phyloP scores from a whole-genome alignment of 1,140 invertebrate species.

The Brachionus paranguensis region DNA sequence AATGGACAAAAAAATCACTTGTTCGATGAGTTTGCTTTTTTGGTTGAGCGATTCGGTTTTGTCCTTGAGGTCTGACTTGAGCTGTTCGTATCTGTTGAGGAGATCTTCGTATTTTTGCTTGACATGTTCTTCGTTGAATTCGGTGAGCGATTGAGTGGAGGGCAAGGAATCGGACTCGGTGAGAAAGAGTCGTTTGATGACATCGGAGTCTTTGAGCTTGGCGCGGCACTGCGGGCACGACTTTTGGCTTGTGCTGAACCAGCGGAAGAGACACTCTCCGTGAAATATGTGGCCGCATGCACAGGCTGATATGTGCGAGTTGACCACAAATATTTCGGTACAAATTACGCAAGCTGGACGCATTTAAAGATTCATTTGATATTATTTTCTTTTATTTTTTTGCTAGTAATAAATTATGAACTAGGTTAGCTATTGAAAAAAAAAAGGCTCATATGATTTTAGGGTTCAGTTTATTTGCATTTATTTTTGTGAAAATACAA shows the following conservation, averaged over 20 bases:
- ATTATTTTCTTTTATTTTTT: neutral
- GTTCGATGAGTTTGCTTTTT: constrained; percentile 13
- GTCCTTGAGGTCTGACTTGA: neutral
- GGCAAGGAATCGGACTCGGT: neutral
- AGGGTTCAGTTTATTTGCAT: neutral
- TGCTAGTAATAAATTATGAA: neutral
- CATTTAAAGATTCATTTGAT: neutral
- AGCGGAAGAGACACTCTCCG: constrained; percentile 82
- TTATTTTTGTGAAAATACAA: neutral
- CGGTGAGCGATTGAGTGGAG: neutral
- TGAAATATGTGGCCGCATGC: constrained; percentile 89
- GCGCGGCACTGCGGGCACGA: constrained; percentile 30
- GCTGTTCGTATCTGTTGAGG: neutral
- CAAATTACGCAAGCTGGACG: constrained; percentile 36
- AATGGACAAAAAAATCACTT: neutral
- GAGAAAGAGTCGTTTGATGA: constrained; percentile 20
- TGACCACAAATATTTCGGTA: constrained; percentile 36
- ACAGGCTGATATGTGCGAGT: constrained; percentile 36
- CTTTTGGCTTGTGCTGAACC: constrained; percentile 60
- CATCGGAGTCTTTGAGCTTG: constrained; percentile 25
- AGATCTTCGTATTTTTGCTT: constrained; percentile 20
- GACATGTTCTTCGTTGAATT: neutral
- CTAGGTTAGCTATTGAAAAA: constrained; percentile 16
- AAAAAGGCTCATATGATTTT: neutral
- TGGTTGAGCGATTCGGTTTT: neutral